Conservation (phyloP, 1,140 invertebrate species). For the Drosophila albomicans region DNA sequence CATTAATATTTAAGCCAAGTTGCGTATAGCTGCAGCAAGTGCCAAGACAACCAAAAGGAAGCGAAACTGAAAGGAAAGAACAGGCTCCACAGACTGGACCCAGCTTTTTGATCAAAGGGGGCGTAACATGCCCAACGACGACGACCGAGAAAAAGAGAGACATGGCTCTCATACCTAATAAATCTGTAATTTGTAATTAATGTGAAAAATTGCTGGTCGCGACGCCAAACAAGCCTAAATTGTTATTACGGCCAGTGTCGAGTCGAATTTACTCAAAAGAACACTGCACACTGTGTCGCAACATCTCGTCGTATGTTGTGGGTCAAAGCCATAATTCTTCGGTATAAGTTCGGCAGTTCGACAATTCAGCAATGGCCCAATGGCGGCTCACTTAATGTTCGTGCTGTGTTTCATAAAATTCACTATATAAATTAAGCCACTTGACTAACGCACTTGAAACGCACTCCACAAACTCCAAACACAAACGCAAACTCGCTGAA, state of each 20-base stretch:
- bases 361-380: constrained; percentile 31
- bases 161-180: constrained; percentile 76
- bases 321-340: constrained; percentile 81
- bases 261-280: constrained; percentile 22
- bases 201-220: constrained; percentile 75
- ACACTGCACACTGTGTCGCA: constrained; percentile 46
- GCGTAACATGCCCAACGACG: constrained; percentile 38
- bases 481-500: constrained; percentile 50
- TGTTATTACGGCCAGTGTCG: constrained; percentile 75
- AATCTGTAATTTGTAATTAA: constrained; percentile 84
- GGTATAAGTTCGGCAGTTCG: constrained; percentile 71
- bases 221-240: constrained; percentile 83
- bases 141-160: constrained; percentile 16
- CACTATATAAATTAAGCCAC: constrained; percentile 76
- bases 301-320: constrained; percentile 56
- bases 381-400: constrained; percentile 50
- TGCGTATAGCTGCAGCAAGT: constrained; percentile 34
- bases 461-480: constrained; percentile 21
- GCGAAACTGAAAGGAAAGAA: neutral
- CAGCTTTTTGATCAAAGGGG: constrained; percentile 27
- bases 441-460: constrained; percentile 63
- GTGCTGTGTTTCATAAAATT: constrained; percentile 72
- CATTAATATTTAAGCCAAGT: constrained; percentile 82
- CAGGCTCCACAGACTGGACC: neutral
- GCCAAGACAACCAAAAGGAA: constrained; percentile 6